These are phyloP conservation scores for Xenops minutus DNA, from an alignment of 2,797 vertebrate genomes.

Conservation along the genomic window DNA sequence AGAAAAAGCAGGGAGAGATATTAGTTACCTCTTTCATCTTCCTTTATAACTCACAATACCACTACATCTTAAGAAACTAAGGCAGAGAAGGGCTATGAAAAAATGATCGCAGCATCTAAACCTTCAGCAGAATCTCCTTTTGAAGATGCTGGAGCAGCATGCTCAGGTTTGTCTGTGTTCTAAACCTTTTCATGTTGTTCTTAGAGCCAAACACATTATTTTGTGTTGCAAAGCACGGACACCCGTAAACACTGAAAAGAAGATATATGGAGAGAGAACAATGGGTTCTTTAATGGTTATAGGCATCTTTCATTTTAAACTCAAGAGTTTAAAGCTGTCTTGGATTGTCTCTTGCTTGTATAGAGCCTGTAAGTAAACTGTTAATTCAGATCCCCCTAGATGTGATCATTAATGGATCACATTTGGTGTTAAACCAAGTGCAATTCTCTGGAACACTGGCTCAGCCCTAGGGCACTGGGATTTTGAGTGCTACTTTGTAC, in stretches of 20 bases:
- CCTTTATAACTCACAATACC: background rate
- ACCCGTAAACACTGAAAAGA: background rate
- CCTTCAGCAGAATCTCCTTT: background rate
- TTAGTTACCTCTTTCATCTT: background rate
- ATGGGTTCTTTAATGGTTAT: background rate
- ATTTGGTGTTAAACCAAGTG: background rate
- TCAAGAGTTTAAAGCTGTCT: background rate
- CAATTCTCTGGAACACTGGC: background rate
- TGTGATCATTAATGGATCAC: background rate
- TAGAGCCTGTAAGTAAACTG: background rate
- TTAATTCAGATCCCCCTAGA: background rate
- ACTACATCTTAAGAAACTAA: background rate
- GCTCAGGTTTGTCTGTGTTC: background rate
- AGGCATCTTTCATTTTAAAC: background rate
- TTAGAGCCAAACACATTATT: background rate
- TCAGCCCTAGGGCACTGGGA: background rate
- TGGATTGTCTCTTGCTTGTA: background rate
- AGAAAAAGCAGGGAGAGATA: background rate
- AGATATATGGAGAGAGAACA: background rate
- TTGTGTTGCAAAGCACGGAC: background rate
- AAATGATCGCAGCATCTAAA: background rate
- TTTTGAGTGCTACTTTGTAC: background rate
- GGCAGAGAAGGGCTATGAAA: background rate
- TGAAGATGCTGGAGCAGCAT: background rate
- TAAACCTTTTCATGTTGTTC: background rate